phyloP scores from a whole-genome alignment of 1,140 invertebrate species.

The Copidosoma floridanum region DNA sequence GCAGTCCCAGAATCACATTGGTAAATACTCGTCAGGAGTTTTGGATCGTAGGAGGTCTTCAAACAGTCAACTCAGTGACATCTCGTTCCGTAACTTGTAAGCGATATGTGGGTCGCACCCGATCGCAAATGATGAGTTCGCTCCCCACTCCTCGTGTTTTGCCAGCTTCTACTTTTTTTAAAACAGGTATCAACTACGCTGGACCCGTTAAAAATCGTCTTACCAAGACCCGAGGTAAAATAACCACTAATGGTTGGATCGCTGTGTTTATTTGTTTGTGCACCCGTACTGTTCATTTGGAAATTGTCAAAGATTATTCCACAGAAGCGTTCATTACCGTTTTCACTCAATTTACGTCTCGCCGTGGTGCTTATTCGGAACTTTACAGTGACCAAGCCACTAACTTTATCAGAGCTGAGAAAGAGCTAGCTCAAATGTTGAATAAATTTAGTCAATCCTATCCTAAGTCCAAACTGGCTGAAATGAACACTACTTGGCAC shows the following conservation, averaged over 20 bases:
- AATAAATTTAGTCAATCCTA: slow-evolving; percentile 14
- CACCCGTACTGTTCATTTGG: slow-evolving; percentile 43
- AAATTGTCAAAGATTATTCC: slow-evolving; percentile 35
- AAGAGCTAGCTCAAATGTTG: slow-evolving; percentile 38
- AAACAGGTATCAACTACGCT: too few relatives aligned
- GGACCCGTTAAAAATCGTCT: slow-evolving; percentile 38
- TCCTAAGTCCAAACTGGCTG: neutral
- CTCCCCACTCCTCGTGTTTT: too few relatives aligned
- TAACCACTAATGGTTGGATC: slow-evolving; percentile 35
- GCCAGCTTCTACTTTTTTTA: too few relatives aligned
- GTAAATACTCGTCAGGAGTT: slow-evolving; percentile 11
- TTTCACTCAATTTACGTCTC: slow-evolving; percentile 39
- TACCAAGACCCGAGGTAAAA: slow-evolving; percentile 14
- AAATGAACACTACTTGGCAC: neutral
- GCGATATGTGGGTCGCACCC: slow-evolving; percentile 5
- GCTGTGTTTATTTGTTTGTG: slow-evolving; percentile 29
- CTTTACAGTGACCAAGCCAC: too few relatives aligned
- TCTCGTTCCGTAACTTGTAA: slow-evolving; percentile 27
- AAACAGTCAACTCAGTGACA: too few relatives aligned
- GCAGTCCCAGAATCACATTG: too few relatives aligned
- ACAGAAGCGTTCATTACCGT: slow-evolving; percentile 42
- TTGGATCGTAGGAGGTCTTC: slow-evolving; percentile 24
- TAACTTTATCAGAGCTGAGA: too few relatives aligned
- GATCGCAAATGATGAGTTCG: slow-evolving; percentile 43
- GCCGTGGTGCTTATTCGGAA: slow-evolving; percentile 29